Conservation (phyloP, 2,888 invertebrate genomes). For the Lycophotia porphyrea region DNA sequence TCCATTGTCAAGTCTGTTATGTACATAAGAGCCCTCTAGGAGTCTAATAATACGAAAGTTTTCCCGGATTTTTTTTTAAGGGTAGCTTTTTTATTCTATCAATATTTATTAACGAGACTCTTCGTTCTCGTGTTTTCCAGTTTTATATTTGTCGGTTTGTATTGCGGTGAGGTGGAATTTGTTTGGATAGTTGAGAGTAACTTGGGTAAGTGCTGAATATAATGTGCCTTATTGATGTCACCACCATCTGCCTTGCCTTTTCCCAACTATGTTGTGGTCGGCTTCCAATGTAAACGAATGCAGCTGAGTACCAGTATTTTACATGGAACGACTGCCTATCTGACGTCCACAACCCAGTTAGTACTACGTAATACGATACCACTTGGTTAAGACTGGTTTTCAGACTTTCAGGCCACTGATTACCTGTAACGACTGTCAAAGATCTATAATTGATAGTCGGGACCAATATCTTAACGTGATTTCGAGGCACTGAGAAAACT, state of each 20-base stretch:
- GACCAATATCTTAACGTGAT: too few species aligned
- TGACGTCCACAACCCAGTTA: too few species aligned
- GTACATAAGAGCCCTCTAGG: constrained; percentile 55
- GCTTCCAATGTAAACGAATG: neutral
- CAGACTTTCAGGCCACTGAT: too few species aligned
- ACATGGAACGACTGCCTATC: too few species aligned
- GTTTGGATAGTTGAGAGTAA: neutral
- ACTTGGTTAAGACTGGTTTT: too few species aligned
- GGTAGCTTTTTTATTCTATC: constrained; percentile 52
- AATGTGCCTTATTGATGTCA: too few species aligned
- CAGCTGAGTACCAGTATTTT: neutral
- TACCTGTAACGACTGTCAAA: too few species aligned
- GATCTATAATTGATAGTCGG: too few species aligned
- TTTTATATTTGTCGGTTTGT: constrained; percentile 3
- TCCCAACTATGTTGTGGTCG: neutral
- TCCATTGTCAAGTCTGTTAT: constrained; percentile 59
- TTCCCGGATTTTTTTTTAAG: constrained; percentile 29
- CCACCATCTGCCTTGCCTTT: neutral
- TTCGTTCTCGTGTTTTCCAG: constrained; percentile 4
- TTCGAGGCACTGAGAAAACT: too few species aligned
- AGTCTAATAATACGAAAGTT: constrained; percentile 58
- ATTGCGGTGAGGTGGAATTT: neutral
- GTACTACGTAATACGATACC: too few species aligned
- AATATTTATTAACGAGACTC: constrained; percentile 45
- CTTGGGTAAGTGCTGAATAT: neutral